phyloP scores from a whole-genome alignment of 2,888 invertebrate genomes.

The Actias luna region DNA sequence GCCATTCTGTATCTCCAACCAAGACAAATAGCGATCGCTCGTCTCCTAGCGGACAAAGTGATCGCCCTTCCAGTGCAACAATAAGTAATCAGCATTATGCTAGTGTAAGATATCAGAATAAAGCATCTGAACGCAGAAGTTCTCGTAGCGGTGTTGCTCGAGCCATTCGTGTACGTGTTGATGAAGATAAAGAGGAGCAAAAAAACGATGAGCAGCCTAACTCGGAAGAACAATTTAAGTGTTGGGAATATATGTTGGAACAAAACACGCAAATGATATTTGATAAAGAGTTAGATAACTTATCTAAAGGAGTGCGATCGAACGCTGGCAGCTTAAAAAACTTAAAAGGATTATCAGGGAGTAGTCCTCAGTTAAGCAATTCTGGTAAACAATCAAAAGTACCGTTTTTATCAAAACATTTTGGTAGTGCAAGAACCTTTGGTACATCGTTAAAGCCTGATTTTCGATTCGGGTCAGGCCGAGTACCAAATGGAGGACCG shows the following conservation, averaged over 20 bases:
- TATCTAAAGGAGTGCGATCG: constrained; percentile 84
- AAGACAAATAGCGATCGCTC: constrained; percentile 86
- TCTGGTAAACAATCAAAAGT: constrained; percentile 67
- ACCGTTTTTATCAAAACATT: constrained; percentile 87
- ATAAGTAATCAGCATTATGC: constrained; percentile 74
- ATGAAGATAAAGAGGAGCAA: constrained; percentile 82
- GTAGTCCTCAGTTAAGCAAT: constrained; percentile 85
- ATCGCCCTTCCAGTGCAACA: constrained; percentile 80
- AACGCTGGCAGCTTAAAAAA: constrained; percentile 78
- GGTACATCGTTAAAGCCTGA: constrained; percentile 84
- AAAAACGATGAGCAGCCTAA: constrained; percentile 67
- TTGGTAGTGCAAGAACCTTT: constrained; percentile 90
- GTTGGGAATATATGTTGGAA: constrained; percentile 96
- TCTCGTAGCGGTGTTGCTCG: constrained; percentile 83
- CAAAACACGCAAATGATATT: constrained; percentile 94
- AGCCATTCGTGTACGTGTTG: constrained; percentile 84
- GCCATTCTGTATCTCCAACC: constrained; percentile 74
- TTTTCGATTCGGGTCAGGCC: constrained; percentile 80
- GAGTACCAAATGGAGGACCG: constrained; percentile 88
- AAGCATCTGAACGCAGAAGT: constrained; percentile 78
- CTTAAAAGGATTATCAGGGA: constrained; percentile 84
- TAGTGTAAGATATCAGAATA: constrained; percentile 71
- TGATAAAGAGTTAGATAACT: constrained; percentile 92
- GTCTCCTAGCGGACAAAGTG: constrained; percentile 93
- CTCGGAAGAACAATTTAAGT: constrained; percentile 94